A percentile compares a stretch with the other conserved stretches of the same genome.
These are phyloP conservation scores for Phymatocera aterrima DNA, from an alignment of 2,888 invertebrate species.

Conservation along the genomic window DNA sequence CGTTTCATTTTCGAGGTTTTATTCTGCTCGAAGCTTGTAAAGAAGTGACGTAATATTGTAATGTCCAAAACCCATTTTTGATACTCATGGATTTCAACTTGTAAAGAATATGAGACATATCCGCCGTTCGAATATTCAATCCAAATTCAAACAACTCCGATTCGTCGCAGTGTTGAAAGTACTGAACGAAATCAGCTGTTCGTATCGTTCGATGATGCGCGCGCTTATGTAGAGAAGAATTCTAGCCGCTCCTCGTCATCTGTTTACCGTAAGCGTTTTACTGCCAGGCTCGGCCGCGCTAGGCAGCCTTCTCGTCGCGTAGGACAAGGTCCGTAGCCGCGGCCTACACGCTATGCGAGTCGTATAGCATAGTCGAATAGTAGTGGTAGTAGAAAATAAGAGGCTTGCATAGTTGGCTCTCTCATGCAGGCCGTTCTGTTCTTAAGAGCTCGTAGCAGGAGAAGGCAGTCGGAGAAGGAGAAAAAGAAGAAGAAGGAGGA, in stretches of 20 bases:
- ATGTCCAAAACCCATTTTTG: too few species aligned
- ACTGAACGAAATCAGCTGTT: slow-evolving; percentile 35
- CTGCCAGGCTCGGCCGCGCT: slow-evolving; percentile 3
- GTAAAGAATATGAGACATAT: not conserved
- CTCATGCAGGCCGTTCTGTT: slow-evolving; percentile 6
- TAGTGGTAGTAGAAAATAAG: slow-evolving; percentile 1
- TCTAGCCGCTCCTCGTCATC: not conserved
- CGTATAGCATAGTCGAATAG: too few species aligned
- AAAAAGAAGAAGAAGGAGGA: not conserved
- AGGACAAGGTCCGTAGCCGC: slow-evolving; percentile 34
- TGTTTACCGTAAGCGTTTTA: slow-evolving; percentile 41
- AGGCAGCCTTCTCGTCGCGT: slow-evolving; percentile 24
- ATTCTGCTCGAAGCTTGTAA: too few species aligned
- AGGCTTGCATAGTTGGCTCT: slow-evolving; percentile 8
- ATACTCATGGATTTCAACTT: too few species aligned
- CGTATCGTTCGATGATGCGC: not conserved
- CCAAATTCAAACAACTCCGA: not conserved
- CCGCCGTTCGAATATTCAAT: not conserved
- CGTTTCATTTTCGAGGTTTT: too few species aligned
- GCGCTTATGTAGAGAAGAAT: not conserved
- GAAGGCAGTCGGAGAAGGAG: not conserved
- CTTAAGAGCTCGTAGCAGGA: not conserved
- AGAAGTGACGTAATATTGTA: too few species aligned
- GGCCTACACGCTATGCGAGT: not conserved
- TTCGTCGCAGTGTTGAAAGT: not conserved